A percentile compares a stretch with the other conserved stretches of the same genome.
These are phyloP conservation scores for Eonycteris spelaea DNA, from an alignment of 2,113 vertebrate species.

Conservation along the genomic window DNA sequence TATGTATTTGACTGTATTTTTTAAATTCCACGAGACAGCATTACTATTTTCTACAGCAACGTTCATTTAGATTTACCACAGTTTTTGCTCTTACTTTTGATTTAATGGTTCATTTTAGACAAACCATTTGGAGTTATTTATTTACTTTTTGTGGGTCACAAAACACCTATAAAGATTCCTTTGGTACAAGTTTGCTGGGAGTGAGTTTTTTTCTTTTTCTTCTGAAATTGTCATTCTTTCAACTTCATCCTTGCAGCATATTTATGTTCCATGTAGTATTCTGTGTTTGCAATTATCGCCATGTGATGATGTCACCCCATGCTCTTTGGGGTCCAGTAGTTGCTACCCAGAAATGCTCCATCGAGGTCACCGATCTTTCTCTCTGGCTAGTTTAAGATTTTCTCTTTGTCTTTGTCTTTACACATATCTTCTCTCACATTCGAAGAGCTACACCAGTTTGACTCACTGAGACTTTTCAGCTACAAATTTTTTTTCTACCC, in stretches of 20 bases:
- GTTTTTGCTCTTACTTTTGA: background rate
- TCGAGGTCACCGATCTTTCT: too few relatives aligned
- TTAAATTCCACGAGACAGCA: background rate
- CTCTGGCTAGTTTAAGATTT: background rate
- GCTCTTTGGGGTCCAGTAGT: rapidly evolving
- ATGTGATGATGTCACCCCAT: rapidly evolving
- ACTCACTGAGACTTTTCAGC: background rate
- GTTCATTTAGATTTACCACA: background rate
- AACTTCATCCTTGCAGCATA: background rate
- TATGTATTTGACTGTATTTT: background rate
- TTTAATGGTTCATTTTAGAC: background rate
- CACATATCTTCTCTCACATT: background rate
- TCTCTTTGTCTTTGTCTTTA: background rate
- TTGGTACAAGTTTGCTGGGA: background rate
- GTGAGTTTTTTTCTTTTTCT: background rate
- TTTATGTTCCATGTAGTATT: rapidly evolving
- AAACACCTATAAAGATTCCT: background rate
- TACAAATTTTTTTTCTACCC: too few relatives aligned
- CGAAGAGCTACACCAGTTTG: background rate
- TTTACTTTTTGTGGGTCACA: background rate
- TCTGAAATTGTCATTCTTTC: background rate
- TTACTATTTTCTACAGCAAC: background rate
- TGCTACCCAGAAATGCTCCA: rapidly evolving
- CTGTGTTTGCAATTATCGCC: rapidly evolving
- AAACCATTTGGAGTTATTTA: rapidly evolving